These are phyloP conservation scores for Peribatodes rhomboidaria DNA, from an alignment of 2,888 invertebrate species.

Conservation along the genomic window DNA sequence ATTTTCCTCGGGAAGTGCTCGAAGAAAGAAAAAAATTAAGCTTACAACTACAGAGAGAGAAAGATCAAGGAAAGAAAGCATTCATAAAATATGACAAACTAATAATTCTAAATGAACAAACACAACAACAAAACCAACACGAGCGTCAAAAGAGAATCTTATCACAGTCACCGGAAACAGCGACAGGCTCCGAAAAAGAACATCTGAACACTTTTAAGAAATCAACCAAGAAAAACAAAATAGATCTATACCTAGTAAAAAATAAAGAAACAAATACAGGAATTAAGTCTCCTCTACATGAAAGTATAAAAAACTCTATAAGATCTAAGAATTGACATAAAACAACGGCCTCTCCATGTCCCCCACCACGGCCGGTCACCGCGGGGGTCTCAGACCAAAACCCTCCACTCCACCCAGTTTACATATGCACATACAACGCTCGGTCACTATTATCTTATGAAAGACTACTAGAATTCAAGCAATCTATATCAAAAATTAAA, in stretches of 20 bases:
- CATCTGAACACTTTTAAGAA: too few relatives aligned
- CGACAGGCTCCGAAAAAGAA: background rate
- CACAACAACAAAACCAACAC: background rate
- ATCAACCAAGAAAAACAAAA: background rate
- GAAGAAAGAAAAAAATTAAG: background rate
- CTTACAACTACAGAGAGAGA: background rate
- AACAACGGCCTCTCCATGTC: background rate
- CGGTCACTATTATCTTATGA: too few relatives aligned
- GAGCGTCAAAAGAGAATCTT: background rate
- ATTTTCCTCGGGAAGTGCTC: background rate
- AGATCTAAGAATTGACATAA: background rate
- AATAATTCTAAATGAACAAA: background rate
- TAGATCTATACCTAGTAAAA: background rate
- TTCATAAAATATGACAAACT: background rate
- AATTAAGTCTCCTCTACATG: background rate
- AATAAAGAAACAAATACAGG: background rate
- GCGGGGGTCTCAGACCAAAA: too few relatives aligned
- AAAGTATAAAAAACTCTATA: background rate
- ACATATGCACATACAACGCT: too few relatives aligned
- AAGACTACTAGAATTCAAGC: too few relatives aligned
- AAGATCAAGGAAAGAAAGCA: too few relatives aligned
- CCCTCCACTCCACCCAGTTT: too few relatives aligned
- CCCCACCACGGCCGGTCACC: too few relatives aligned
- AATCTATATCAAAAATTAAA: too few relatives aligned
- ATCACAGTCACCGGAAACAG: background rate